Percentiles rank a stretch among this genome's conserved stretches.
Evolutionary conservation across 2,888 invertebrate genomes (phyloP).

Genomic region (Dynastes hyllus): DNA sequence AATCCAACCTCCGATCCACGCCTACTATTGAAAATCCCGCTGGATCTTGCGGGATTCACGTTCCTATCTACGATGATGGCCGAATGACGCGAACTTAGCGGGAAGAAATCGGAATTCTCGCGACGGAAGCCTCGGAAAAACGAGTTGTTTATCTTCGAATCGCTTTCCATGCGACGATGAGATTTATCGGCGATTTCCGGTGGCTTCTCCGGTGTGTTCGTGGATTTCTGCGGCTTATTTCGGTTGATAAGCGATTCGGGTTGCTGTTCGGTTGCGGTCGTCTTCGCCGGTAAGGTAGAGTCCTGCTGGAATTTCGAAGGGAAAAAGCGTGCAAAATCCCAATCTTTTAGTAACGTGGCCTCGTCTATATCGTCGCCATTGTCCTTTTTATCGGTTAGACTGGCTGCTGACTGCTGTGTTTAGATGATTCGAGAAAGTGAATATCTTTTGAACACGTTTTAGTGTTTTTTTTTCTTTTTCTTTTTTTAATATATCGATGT

Average conservation of each 20-base stretch:
- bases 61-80: conserved; percentile 76
- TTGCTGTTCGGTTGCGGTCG: conserved; percentile 20
- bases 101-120: conserved; percentile 90
- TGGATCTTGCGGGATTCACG: conserved; percentile 76
- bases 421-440: conserved; percentile 46
- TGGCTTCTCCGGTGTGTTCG: conserved; percentile 14
- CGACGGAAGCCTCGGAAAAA: conserved; percentile 87
- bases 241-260: neutral
- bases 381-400: conserved; percentile 62
- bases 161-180: conserved; percentile 84
- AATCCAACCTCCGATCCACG: conserved; percentile 74
- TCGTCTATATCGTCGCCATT: conserved; percentile 81
- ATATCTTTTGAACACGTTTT: conserved; percentile 21
- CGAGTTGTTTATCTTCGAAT: conserved; percentile 80
- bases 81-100: conserved; percentile 84
- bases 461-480: no score
- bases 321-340: conserved; percentile 92
- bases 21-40: conserved; percentile 81
- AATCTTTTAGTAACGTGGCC: conserved; percentile 86
- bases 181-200: conserved; percentile 62
- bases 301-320: conserved; percentile 72
- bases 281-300: conserved; percentile 52
- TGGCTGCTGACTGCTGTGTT: conserved; percentile 70
- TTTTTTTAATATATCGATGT: no score
- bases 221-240: neutral